Evolutionary conservation across 2,797 vertebrate species (phyloP).

Genomic region (Atherinosoma microstoma): DNA sequence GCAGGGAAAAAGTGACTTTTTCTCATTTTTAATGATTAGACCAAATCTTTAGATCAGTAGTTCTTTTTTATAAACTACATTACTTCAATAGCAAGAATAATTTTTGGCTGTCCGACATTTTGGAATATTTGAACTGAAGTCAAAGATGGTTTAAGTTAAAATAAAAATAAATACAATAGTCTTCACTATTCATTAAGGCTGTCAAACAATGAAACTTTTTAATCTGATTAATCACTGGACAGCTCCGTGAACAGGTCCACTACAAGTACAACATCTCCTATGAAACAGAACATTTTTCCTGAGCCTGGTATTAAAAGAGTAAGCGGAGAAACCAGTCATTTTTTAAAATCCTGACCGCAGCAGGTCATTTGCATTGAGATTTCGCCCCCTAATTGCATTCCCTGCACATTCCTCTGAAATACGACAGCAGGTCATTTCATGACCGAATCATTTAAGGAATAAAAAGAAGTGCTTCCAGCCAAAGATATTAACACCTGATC

Average conservation of each 20-base stretch:
- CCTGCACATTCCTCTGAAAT: conserved; percentile 7
- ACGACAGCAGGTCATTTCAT: conserved; percentile 44
- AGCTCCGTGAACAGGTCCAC: background rate
- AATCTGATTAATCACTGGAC: no score
- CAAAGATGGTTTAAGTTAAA: no score
- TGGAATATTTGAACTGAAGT: no score
- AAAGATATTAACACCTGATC: conserved; percentile 46
- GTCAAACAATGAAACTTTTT: no score
- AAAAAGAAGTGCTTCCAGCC: conserved; percentile 13
- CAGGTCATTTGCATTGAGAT: conserved; percentile 44
- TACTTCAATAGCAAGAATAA: no score
- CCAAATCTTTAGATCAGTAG: no score
- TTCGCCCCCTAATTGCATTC: conserved; percentile 1
- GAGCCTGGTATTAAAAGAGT: background rate
- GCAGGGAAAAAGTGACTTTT: no score
- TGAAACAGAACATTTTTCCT: background rate
- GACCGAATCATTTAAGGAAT: conserved; percentile 17
- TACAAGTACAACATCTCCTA: background rate
- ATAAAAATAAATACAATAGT: no score
- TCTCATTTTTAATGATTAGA: no score
- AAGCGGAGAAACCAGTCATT: conserved; percentile 16
- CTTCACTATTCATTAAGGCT: no score
- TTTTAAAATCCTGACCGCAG: conserved; percentile 34
- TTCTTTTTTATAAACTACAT: no score
- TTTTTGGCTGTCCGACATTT: no score